Base-by-base conservation (phyloP, 2,797 vertebrate species). In the Taenioides sp. region DNA sequence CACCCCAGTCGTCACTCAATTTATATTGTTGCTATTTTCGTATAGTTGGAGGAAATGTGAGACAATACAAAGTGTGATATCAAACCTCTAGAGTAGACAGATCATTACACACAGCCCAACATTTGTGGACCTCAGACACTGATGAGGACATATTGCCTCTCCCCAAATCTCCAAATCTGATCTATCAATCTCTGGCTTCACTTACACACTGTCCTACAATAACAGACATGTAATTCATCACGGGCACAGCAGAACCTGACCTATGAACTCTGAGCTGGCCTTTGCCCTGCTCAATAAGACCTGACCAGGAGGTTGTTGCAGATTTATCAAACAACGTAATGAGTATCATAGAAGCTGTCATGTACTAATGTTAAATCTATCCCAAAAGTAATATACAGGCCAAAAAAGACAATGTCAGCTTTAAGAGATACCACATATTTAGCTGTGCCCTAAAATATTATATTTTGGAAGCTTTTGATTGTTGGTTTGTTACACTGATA, bases 241-340 rank as follows among this genome's bases (percentile, higher is more conserved):
- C 75, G 1, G 64, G 72, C 79, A 76, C 79, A 80, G 28, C 59
- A 67, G 68, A 79, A 69, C 50, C 57, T 69, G 79, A 75, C 80
- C 82, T 77, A 61, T 52, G 62, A 80, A 58, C 80, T 84, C 85
- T 76, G 50, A 1, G 25, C 52, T 23, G 80, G 84, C 85, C 87
- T 84, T 63, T 85, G 86, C 79, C 79, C 84, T 78, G 63, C 76
- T 57, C 72, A 79, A 40, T 71, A 25, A 76, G 79, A 84, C 87
- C 83, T 82, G 70, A 63, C 72, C 49, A 27, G 70, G 63, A 74
- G 78, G 75, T 82, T 75, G 62, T 4, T 62, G 78, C 67, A 86
- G 80, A 90, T 89, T 87, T 87, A 87, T 90, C 89, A 90, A 90
- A 85, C 79, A 79, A 72, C 83, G 84, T 88, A 89, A 91, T 85